Evolutionary conservation across 2,113 vertebrate species (phyloP), one percentile per base, ranked within the genome.

Genomic region (Tragelaphus strepsiceros): DNA sequence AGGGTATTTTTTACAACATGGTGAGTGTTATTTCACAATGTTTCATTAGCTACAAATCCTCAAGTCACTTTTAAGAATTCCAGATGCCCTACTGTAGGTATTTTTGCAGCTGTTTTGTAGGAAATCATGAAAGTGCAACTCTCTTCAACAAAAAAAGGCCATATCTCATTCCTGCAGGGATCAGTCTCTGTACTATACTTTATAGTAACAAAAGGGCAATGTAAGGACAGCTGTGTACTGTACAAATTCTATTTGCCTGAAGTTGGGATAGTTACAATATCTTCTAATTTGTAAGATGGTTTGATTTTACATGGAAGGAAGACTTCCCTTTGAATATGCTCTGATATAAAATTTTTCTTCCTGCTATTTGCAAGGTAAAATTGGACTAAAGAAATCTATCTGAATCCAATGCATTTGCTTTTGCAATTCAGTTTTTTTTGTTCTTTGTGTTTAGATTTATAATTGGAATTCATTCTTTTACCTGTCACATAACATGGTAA

Each of bases 41-140:
- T 99, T 98, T 98, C 98, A 98, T 98, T 98, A 98, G 96, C 97
- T 98, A 98, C 97, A 98, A 98, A 98, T 98, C 96, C 96, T 96
- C 98, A 98, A 97, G 90, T 98, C 92, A 98, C 96, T 97, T 98
- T 98, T 97, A 98, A 97, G 96, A 98, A 99, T 98, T 98, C 98
- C 95, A 98, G 96, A 98, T 98, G 96, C 97, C 94, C 96, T 81
- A 91, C 54, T 97, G 95, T 96, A 98, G 97, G 94, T 98, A 98
- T 98, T 98, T 98, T 98, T 98, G 98, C 97, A 99, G 98, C 98
- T 99, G 97, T 97, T 98, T 97, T 97, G 43, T 98, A 90, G 56
- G 46, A 98, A 80, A 86, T 97, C 74, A 95, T 98, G 95, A 97
- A 98, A 97, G 62, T 90, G 39, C 64, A 96, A 71, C 67, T 98